Base-by-base conservation (phyloP, 1,140 invertebrate genomes). In the Zophobas atratus region DNA sequence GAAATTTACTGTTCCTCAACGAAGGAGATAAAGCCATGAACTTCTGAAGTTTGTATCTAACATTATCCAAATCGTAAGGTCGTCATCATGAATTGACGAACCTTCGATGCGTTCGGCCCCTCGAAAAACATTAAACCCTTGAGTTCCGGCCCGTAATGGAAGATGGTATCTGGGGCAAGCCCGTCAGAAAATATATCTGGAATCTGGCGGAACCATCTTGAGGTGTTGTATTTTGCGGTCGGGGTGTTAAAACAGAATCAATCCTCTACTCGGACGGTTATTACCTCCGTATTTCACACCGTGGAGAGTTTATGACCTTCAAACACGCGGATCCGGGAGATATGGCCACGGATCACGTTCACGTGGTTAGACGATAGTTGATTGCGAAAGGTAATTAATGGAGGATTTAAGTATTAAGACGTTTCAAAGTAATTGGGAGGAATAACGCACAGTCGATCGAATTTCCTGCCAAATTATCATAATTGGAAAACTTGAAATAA, bases 171-270 rank as follows among this genome's bases (percentile, higher is more conserved):
- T 67, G 2, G 39, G n/a, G 39, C 20, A 34, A 39, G 60, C 43
- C 39, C 38, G 60, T 43, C 60, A 48, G 60, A 67, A 67, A 67
- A 67, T 67, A 67, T 67, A 67, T 67, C 57, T 63, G n/a, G 57
- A 41, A 43, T 43, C 38, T 41, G 32, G 60, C 60, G 20, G 39
- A 67, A 43, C 57, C 60, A 43, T 67, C 60, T 67, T 33, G 60
- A 67, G 60, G 60, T 67, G 60, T 67, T 67, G 60, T 67, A 67
- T 67, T 67, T 67, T 67, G 60, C 60, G 60, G 60, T 38, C 60
- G 33, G 39, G 39, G 60, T 67, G 60, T 67, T 67, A 67, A 67
- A 67, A 67, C 60, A 67, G 43, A 67, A 67, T 67, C 60, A 67
- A 67, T 67, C 60, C 60, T 67, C 60, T 36, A 33, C 20, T 43